Conservation (phyloP, 2,113 vertebrate species). For the Pseudorasbora parva region DNA sequence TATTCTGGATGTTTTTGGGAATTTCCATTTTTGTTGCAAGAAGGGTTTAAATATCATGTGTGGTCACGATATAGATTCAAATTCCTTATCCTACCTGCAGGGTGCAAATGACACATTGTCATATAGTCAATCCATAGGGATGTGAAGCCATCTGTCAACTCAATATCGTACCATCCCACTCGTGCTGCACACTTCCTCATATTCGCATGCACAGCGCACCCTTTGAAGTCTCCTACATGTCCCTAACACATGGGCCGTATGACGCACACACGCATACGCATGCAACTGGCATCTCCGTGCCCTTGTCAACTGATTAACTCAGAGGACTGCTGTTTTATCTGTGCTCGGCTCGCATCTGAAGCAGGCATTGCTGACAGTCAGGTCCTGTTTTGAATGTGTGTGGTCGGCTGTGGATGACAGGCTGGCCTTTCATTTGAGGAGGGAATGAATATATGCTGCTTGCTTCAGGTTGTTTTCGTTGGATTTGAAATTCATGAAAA, state of each 20-base stretch:
- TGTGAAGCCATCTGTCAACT: constrained; percentile 42
- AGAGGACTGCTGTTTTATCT: constrained; percentile 45
- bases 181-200: background rate
- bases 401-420: constrained; percentile 35
- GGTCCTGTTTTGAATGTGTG: constrained; percentile 27
- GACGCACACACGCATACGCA: constrained; percentile 23
- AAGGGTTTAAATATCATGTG: background rate
- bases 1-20: background rate
- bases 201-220: background rate
- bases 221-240: constrained; percentile 11
- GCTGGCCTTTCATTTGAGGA: constrained; percentile 9
- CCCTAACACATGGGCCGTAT: constrained; percentile 19
- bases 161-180: constrained; percentile 9
- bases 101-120: background rate
- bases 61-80: background rate
- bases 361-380: constrained; percentile 13
- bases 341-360: constrained; percentile 10
- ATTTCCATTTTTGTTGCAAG: constrained; percentile 4
- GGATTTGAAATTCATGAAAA: constrained; percentile 28
- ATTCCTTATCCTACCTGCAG: background rate
- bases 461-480: constrained; percentile 25
- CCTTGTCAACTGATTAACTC: constrained; percentile 27
- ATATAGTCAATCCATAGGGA: constrained; percentile 27
- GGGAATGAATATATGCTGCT: constrained; percentile 13
- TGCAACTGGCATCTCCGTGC: constrained; percentile 18